phyloP scores from a whole-genome alignment of 92 coral and sea anemone genomes.

The Epizoanthus stellaris region DNA sequence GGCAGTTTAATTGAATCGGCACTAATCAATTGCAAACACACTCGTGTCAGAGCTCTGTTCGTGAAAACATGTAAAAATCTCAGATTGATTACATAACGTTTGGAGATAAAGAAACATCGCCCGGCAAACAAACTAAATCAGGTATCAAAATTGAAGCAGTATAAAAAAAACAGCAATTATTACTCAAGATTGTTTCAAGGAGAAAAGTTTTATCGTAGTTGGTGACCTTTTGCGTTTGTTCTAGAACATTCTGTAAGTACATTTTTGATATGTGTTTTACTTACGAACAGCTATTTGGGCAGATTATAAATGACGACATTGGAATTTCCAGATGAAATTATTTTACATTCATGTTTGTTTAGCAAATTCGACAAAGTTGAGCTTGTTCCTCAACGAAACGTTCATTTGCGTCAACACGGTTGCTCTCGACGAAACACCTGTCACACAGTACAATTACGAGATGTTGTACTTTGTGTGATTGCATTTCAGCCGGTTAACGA shows the following conservation, averaged over 20 bases:
- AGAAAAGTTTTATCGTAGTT: background rate
- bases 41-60: background rate
- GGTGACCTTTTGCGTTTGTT: background rate
- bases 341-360: background rate
- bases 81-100: background rate
- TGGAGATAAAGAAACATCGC: too few species aligned
- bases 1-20: background rate
- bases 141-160: too few species aligned
- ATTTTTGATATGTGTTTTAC: background rate
- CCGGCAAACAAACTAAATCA: background rate
- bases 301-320: background rate
- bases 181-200: background rate
- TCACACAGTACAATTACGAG: background rate
- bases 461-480: background rate
- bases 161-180: background rate
- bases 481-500: background rate
- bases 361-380: background rate
- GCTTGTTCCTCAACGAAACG: background rate
- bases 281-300: background rate
- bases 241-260: conserved; percentile 7
- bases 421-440: conserved; percentile 14
- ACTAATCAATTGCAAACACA: background rate
- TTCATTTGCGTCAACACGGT: background rate
- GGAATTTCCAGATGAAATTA: background rate
- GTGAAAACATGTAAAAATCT: background rate